These are phyloP conservation scores for Cantharis rustica DNA, from an alignment of 2,888 invertebrate genomes.

Conservation along the genomic window DNA sequence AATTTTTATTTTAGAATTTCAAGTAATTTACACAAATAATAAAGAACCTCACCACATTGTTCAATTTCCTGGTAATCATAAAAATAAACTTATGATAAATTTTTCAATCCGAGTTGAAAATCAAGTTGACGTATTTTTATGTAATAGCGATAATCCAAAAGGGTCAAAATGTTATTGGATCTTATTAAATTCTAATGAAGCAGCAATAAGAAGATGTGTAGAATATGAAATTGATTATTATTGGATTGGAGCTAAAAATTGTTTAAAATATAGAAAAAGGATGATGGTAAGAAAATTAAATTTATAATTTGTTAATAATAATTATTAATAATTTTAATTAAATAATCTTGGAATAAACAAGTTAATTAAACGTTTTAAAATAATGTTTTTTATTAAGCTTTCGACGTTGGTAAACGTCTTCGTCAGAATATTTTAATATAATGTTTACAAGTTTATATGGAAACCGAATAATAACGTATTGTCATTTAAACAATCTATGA, in stretches of 20 bases:
- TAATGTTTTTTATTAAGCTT: too few relatives aligned
- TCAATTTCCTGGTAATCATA: too few relatives aligned
- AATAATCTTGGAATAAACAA: too few relatives aligned
- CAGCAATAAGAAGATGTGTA: constrained; percentile 43
- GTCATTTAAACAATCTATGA: too few relatives aligned
- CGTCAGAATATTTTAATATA: too few relatives aligned
- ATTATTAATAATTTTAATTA: too few relatives aligned
- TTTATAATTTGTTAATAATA: neutral
- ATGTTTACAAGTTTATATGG: too few relatives aligned
- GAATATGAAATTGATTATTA: constrained; percentile 20
- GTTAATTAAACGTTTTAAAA: too few relatives aligned
- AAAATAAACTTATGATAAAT: constrained; percentile 1
- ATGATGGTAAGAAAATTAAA: neutral
- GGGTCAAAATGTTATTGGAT: constrained; percentile 46
- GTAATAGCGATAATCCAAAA: constrained; percentile 23
- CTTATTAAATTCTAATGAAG: constrained; percentile 41
- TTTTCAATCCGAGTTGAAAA: constrained; percentile 36
- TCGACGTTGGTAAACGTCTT: too few relatives aligned
- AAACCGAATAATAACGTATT: too few relatives aligned
- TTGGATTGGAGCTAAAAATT: neutral
- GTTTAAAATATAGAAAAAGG: neutral
- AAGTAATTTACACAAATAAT: neutral
- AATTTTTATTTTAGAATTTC: constrained; percentile 6
- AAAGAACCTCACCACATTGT: neutral
- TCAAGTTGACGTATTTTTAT: constrained; percentile 44